Percentiles rank a stretch among this genome's conserved stretches.
Conservation (phyloP, 2,113 vertebrate species). For the Trematocara nigrifrons region DNA sequence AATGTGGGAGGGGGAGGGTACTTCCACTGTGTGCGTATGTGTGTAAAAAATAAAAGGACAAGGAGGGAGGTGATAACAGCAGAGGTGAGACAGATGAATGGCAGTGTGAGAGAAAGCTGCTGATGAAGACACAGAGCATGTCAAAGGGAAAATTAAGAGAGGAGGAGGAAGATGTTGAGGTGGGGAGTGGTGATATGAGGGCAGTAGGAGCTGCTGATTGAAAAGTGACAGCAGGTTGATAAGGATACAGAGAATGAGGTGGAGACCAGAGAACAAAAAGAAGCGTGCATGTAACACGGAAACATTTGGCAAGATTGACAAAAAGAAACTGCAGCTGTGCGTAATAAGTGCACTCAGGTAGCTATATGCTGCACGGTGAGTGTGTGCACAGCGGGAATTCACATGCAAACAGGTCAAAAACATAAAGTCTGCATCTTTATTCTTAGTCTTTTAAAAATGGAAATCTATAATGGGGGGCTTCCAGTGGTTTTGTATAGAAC, state of each 20-base stretch:
- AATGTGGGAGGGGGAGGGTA: not conserved
- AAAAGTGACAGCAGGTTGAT: conserved; percentile 5
- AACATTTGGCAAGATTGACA: not conserved
- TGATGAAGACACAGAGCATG: conserved; percentile 13
- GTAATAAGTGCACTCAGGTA: not conserved
- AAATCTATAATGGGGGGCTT: not conserved
- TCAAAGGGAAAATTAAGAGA: not conserved
- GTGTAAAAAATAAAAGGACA: not conserved
- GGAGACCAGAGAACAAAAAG: not conserved
- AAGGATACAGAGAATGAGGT: not conserved
- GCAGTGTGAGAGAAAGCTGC: conserved; percentile 4
- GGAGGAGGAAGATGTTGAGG: not conserved
- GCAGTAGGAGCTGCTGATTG: not conserved
- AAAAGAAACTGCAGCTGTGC: not conserved
- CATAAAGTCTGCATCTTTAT: not conserved
- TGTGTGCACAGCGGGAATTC: not conserved
- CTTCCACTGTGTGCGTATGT: not conserved
- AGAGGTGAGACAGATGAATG: conserved; percentile 28
- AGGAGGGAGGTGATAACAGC: conserved; percentile 12
- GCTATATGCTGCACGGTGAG: not conserved
- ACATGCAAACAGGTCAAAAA: conserved; percentile 39
- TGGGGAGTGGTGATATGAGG: not conserved
- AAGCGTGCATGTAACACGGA: not conserved
- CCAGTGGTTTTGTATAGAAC: not conserved
- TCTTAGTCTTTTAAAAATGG: not conserved